Evolutionary conservation across 1,140 invertebrate species (phyloP), one percentile per base, ranked within the genome.

Genomic region (Procambarus virginalis): DNA sequence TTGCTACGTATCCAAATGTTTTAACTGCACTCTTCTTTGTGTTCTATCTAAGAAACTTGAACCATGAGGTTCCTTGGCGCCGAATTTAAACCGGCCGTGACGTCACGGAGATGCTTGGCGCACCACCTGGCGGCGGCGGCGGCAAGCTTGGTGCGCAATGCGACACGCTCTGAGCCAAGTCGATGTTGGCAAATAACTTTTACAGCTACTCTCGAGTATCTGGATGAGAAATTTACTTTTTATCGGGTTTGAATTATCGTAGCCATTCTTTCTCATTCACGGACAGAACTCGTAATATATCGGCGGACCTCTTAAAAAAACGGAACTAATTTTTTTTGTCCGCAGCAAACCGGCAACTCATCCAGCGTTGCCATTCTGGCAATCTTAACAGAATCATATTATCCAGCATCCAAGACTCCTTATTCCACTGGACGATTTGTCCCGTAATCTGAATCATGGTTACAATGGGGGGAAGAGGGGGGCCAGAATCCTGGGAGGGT

Each of bases 61-160:
- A 51, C 68, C 34, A n/a, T 48, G 10, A 2, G 3, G 17, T 10
- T 20, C 34, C 58, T 22, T 81, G 55, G 79, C 79, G 79, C 79
- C 79, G 60, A 60, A 60, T 81, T 81, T 81, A 81, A 81, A 81
- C 22, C 45, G 51, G 34, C 79, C 55, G 34, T 81, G 79, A 81
- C 79, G 79, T 81, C 79, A 81, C 4, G 64, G 64, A 34, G n/a
- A 51, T 34, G 80, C 1, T 20, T 34, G 10, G 80, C 22, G 80
- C 60, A 60, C 80, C 80, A 82, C 68, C 60, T 82, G 58, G 58
- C 46, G 80, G 34, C 80, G 80, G 80, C n/a, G 80, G 34, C 45
- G 60, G 80, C 34, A 82, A 82, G 22, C 60, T 6, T n/a, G 80
- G 45, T 82, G 80, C 80, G 80, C 80, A 82, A 82, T 82, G 80